Evolutionary conservation across 2,888 invertebrate species (phyloP).

Genomic region (Yponomeuta sedellus): DNA sequence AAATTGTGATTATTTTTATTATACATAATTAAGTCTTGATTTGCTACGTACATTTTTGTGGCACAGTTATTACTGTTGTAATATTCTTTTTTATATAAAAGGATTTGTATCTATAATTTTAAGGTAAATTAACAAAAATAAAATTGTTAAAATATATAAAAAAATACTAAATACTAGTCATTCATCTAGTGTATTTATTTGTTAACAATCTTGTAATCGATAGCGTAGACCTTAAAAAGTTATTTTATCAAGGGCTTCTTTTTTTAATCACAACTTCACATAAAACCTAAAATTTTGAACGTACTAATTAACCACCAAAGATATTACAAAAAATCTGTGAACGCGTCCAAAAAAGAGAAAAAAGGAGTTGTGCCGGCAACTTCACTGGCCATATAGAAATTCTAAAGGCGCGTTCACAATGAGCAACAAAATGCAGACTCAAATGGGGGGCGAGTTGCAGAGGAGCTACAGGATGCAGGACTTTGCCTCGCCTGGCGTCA

Average conservation of each 20-base stretch:
- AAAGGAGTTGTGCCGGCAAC: conserved; percentile 25
- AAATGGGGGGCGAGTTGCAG: conserved; percentile 59
- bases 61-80: conserved; percentile 44
- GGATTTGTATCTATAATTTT: neutral
- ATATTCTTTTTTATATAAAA: conserved; percentile 35
- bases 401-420: conserved; percentile 14
- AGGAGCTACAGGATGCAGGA: conserved; percentile 74
- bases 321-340: conserved; percentile 24
- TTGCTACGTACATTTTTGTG: conserved; percentile 54
- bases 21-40: conserved; percentile 40
- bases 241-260: neutral
- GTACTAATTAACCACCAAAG: conserved; percentile 47
- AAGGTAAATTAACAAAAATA: conserved; percentile 4
- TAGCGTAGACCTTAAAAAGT: conserved; percentile 20
- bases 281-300: conserved; percentile 19
- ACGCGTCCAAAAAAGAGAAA: conserved; percentile 8
- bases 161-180: conserved; percentile 69
- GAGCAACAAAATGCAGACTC: conserved; percentile 59
- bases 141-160: conserved; percentile 18
- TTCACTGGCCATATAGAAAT: neutral
- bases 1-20: conserved; percentile 51
- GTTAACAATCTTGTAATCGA: conserved; percentile 35
- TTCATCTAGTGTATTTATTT: conserved; percentile 74
- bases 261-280: neutral
- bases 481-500: conserved; percentile 74